Evolutionary conservation across 2,888 invertebrate species (phyloP).

Genomic region (Steromphala cineraria): DNA sequence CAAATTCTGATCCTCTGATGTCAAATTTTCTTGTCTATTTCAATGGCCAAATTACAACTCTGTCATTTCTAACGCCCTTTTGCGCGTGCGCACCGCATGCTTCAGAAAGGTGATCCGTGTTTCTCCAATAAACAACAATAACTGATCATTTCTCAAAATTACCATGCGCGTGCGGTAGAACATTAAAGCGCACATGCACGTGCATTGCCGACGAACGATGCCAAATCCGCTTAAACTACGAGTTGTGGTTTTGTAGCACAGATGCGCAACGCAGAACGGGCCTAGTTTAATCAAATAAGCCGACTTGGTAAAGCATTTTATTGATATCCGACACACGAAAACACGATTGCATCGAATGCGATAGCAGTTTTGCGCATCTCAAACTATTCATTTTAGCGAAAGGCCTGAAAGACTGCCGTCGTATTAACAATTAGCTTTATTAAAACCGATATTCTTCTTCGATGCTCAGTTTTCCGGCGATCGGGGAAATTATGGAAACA

Average conservation of each 20-base stretch:
- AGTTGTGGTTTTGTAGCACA: slow-evolving; percentile 1
- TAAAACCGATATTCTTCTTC: slow-evolving; percentile 32
- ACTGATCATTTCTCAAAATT: neutral
- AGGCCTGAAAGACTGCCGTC: neutral
- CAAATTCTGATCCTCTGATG: neutral
- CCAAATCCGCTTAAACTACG: neutral
- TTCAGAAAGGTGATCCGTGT: slow-evolving; percentile 6
- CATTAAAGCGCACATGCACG: neutral
- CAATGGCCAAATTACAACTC: neutral
- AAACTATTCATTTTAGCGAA: neutral
- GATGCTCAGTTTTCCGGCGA: neutral
- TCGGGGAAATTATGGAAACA: slow-evolving; percentile 11
- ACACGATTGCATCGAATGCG: neutral
- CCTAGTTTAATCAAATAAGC: slow-evolving; percentile 22
- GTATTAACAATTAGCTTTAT: slow-evolving; percentile 40
- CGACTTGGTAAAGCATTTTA: neutral
- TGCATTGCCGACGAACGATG: neutral
- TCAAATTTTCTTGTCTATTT: neutral
- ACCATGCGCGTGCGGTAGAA: slow-evolving; percentile 12
- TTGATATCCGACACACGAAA: slow-evolving; percentile 16
- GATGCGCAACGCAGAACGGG: neutral
- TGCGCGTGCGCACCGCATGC: neutral
- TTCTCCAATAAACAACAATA: slow-evolving; percentile 14
- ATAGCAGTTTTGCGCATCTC: neutral
- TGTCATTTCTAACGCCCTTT: neutral